These are phyloP conservation scores for Zaprionus tsacasi DNA, from an alignment of 1,140 invertebrate species.

Conservation along the genomic window DNA sequence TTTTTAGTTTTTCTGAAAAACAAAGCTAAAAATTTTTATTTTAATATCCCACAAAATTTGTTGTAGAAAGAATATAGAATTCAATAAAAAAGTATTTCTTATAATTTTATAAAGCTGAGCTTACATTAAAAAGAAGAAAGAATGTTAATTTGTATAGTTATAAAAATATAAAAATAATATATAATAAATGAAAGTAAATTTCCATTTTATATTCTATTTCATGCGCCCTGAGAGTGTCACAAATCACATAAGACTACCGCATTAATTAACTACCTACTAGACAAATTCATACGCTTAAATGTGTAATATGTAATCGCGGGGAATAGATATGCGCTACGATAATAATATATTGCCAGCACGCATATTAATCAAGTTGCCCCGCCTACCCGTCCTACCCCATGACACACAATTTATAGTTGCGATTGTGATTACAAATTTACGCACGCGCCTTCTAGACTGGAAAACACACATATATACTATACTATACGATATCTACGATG, in stretches of 20 bases:
- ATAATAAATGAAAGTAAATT: no score
- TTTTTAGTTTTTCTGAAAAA: neutral
- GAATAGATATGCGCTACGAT: conserved; percentile 28
- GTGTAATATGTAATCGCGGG: conserved; percentile 24
- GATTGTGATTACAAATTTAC: conserved; percentile 51
- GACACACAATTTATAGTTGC: conserved; percentile 46
- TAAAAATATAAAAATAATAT: conserved; percentile 10
- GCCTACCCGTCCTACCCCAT: neutral
- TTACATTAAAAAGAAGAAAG: conserved; percentile 8
- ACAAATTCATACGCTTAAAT: conserved; percentile 39
- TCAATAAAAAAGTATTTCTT: no score
- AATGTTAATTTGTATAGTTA: neutral
- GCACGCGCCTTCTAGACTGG: conserved; percentile 26
- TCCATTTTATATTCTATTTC: conserved; percentile 20
- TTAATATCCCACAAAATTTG: neutral
- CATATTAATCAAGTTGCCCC: conserved; percentile 69
- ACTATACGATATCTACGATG: neutral
- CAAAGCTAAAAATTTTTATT: neutral
- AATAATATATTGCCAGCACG: conserved; percentile 71
- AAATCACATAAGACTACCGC: conserved; percentile 49
- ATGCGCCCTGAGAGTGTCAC: conserved; percentile 9
- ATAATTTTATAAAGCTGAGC: no score
- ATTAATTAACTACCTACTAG: conserved; percentile 33
- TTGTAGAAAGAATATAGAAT: no score
- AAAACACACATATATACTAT: neutral